Percentiles rank a stretch among this genome's conserved stretches.
These are phyloP conservation scores for Caenorhabditis elegans DNA, from an alignment of 1,140 invertebrate genomes.

Conservation along the genomic window WBcel235 BX284604.4:9451501-9452000, in stretches of 20 bases:
- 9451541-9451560: slow-evolving; percentile 59
- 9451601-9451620: slow-evolving; percentile 62
- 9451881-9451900: slow-evolving; percentile 63
- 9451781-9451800: no score
- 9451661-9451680: no score
- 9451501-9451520: slow-evolving; percentile 63
- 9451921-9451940: not conserved
- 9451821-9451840: slow-evolving; percentile 58
- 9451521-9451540: slow-evolving; percentile 62
- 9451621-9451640: slow-evolving; percentile 50
- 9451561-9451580: slow-evolving; percentile 52
- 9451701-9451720: no score
- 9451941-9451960: slow-evolving; percentile 55
- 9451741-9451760: not conserved
- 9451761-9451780: not conserved
- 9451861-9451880: slow-evolving; percentile 64
- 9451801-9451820: slow-evolving; percentile 41
- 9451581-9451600: slow-evolving; percentile 63
- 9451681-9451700: no score
- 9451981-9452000: slow-evolving; percentile 59
- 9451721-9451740: no score
- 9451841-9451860: slow-evolving; percentile 63
- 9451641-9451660: slow-evolving; percentile 58
- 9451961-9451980: slow-evolving; percentile 58
- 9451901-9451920: not conserved